phyloP scores from a whole-genome alignment of 1,140 invertebrate genomes.

The Bombus waltoni region DNA sequence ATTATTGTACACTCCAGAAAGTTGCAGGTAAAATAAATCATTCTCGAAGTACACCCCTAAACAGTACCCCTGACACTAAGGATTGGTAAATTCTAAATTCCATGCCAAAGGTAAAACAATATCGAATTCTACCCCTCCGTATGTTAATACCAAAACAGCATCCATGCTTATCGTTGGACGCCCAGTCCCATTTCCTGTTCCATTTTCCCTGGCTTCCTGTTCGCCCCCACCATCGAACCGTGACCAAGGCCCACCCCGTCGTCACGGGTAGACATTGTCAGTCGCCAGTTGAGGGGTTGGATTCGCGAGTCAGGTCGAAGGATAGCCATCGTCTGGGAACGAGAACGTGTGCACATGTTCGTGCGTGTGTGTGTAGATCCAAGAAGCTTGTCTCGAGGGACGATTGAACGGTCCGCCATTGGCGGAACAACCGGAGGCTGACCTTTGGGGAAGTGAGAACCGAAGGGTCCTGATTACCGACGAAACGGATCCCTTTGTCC shows the following conservation, averaged over 20 bases:
- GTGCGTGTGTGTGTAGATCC: not conserved
- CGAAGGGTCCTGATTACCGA: slow-evolving; percentile 47
- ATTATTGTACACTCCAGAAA: too few species aligned
- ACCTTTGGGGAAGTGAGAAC: slow-evolving; percentile 54
- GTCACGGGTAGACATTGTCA: slow-evolving; percentile 53
- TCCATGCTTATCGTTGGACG: slow-evolving; percentile 11
- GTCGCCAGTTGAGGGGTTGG: slow-evolving; percentile 42
- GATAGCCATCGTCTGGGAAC: slow-evolving; percentile 19
- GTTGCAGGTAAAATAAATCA: not conserved
- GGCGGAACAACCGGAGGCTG: slow-evolving; percentile 56
- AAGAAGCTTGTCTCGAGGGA: slow-evolving; percentile 49
- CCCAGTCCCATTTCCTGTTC: slow-evolving; percentile 26
- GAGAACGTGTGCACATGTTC: not conserved
- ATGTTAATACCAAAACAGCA: not conserved
- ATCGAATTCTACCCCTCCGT: not conserved
- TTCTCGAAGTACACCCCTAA: rapidly evolving
- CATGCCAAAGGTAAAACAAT: not conserved
- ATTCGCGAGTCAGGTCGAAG: slow-evolving; percentile 15
- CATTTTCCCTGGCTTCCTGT: slow-evolving; percentile 25
- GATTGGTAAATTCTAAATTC: not conserved
- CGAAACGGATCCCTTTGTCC: slow-evolving; percentile 47
- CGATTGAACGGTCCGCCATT: slow-evolving; percentile 57
- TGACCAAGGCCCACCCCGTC: slow-evolving; percentile 43
- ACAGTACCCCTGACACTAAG: too few species aligned
- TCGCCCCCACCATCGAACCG: slow-evolving; percentile 31